Evolutionary conservation across 2,113 vertebrate genomes (phyloP).

Genomic region (Aviceda subcristata): DNA sequence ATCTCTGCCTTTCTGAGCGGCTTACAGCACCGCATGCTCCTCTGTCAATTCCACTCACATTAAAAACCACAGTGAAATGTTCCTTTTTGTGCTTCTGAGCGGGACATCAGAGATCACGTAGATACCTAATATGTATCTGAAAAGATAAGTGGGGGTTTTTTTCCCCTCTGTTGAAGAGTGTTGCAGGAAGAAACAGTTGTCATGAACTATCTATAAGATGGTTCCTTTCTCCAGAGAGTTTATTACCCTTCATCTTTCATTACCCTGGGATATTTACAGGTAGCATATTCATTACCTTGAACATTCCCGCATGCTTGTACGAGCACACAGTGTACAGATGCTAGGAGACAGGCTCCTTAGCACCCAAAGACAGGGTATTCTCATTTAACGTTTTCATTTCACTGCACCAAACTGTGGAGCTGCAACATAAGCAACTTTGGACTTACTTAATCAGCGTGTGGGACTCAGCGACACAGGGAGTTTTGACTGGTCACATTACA

Average conservation of each 20-base stretch:
- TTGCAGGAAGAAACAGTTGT: conserved; percentile 8
- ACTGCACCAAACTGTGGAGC: neutral
- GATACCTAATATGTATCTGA: neutral
- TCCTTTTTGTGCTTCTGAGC: conserved; percentile 14
- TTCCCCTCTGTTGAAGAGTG: neutral
- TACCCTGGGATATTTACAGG: conserved; percentile 28
- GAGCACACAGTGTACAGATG: neutral
- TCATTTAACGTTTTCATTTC: neutral
- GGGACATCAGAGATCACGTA: conserved; percentile 3
- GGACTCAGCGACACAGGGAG: conserved; percentile 7
- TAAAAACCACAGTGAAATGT: neutral
- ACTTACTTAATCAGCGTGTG: neutral
- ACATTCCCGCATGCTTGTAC: neutral
- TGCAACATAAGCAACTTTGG: neutral
- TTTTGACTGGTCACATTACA: conserved; percentile 58
- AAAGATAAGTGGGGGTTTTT: neutral
- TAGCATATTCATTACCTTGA: conserved; percentile 12
- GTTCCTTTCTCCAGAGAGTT: conserved; percentile 16
- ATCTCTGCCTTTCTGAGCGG: neutral
- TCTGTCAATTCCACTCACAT: conserved; percentile 2
- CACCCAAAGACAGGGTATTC: neutral
- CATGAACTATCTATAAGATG: neutral
- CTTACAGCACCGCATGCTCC: neutral
- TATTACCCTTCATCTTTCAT: conserved; percentile 54
- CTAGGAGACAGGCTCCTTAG: neutral